phyloP scores from a whole-genome alignment of 2,888 invertebrate species.

The Spilarctia lutea region DNA sequence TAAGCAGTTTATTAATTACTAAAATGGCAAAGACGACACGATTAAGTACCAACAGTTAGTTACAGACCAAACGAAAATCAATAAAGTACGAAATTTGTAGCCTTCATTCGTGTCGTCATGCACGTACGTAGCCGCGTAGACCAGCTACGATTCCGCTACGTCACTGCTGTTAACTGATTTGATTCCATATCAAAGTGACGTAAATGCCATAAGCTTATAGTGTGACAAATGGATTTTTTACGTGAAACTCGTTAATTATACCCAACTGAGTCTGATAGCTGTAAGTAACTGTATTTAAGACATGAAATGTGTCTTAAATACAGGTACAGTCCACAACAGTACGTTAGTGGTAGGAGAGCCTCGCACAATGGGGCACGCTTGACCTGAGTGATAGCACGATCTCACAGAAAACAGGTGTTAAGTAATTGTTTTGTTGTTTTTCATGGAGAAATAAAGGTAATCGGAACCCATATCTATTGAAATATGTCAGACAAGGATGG shows the following conservation, averaged over 20 bases:
- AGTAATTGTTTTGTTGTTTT: not conserved
- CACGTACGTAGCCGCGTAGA: constrained; percentile 44
- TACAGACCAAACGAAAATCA: not conserved
- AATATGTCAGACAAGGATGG: not conserved
- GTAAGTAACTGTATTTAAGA: not conserved
- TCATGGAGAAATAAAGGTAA: too few species aligned
- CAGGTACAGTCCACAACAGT: too few species aligned
- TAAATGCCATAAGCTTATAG: not conserved
- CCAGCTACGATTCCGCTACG: constrained; percentile 42
- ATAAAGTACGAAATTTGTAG: not conserved
- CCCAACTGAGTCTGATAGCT: not conserved
- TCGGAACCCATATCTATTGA: not conserved
- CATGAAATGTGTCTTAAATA: too few species aligned
- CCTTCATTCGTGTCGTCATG: constrained; percentile 16
- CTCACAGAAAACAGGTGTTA: not conserved
- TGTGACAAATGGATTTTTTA: not conserved
- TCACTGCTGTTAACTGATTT: constrained; percentile 21
- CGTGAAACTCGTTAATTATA: not conserved
- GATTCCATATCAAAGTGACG: constrained; percentile 13
- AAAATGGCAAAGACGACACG: not conserved
- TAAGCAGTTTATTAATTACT: not conserved
- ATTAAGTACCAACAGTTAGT: not conserved
- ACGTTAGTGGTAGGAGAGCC: not conserved
- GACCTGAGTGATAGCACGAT: not conserved
- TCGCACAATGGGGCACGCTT: not conserved